Conservation (phyloP, 2,797 vertebrate species). For the Phalanger gymnotis region DNA sequence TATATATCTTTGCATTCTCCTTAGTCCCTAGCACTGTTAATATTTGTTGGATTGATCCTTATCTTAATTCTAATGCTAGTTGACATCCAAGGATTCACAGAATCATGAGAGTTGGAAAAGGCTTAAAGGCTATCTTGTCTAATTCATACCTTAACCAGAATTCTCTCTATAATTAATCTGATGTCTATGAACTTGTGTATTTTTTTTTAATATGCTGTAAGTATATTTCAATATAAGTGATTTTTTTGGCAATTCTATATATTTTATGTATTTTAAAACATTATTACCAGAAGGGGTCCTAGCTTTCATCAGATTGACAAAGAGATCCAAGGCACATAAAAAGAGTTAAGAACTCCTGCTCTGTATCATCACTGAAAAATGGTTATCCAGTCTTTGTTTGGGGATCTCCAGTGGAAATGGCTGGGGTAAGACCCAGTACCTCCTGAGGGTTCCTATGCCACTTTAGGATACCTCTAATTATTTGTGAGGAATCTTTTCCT, state of each 20-base stretch:
- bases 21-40: background rate
- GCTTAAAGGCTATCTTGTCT: background rate
- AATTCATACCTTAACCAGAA: background rate
- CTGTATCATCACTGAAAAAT: background rate
- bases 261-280: background rate
- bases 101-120: background rate
- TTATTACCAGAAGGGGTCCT: background rate
- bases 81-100: background rate
- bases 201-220: too few relatives aligned
- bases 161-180: background rate
- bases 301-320: background rate
- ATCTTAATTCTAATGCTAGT: background rate
- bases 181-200: background rate
- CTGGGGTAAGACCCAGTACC: background rate
- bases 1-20: background rate
- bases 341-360: background rate
- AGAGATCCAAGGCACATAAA: background rate
- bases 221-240: background rate
- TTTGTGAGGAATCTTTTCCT: background rate
- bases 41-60: background rate
- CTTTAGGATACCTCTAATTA: background rate
- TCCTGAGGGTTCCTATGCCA: background rate
- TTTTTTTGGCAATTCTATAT: background rate
- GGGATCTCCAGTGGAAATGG: background rate
- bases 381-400: background rate